Conservation (phyloP, 1,140 invertebrate species). For the Sweltsa coloradensis region DNA sequence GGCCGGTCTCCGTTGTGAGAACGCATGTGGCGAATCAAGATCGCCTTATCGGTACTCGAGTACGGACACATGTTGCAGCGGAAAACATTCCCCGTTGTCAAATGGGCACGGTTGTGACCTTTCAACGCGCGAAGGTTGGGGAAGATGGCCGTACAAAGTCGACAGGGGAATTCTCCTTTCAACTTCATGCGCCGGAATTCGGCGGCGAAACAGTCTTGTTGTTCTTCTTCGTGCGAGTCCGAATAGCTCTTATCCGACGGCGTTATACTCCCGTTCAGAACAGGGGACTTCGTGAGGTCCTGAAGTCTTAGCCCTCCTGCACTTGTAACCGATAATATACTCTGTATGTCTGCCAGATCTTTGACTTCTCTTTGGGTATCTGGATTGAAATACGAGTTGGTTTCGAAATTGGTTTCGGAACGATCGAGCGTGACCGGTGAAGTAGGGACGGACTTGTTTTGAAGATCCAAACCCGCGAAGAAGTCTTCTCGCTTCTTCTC, state of each 20-base stretch:
- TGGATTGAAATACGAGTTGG: constrained; percentile 9
- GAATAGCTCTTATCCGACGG: constrained; percentile 9
- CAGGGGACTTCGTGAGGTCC: constrained; percentile 20
- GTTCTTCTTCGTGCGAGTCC: constrained; percentile 49
- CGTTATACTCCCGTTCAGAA: constrained; percentile 17
- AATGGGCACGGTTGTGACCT: constrained; percentile 72
- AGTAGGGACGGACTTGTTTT: constrained; percentile 40
- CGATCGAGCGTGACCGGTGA: constrained; percentile 7
- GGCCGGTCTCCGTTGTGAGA: constrained; percentile 90
- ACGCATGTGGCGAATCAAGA: constrained; percentile 77
- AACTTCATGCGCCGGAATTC: constrained; percentile 76
- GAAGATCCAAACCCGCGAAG: constrained; percentile 63
- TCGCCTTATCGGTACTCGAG: constrained; percentile 78
- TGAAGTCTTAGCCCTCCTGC: constrained; percentile 46
- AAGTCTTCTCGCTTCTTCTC: constrained; percentile 39
- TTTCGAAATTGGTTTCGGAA: constrained; percentile 14
- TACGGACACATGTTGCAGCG: constrained; percentile 89
- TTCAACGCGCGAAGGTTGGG: constrained; percentile 81
- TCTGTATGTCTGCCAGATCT: constrained; percentile 73
- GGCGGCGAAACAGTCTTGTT: constrained; percentile 64
- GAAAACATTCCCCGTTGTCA: constrained; percentile 55
- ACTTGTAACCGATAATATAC: constrained; percentile 62
- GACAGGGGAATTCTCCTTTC: constrained; percentile 77
- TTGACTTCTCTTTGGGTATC: constrained; percentile 26
- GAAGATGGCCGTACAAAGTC: constrained; percentile 70